Conservation (phyloP, 1,140 invertebrate species). For the Cydia splendana region DNA sequence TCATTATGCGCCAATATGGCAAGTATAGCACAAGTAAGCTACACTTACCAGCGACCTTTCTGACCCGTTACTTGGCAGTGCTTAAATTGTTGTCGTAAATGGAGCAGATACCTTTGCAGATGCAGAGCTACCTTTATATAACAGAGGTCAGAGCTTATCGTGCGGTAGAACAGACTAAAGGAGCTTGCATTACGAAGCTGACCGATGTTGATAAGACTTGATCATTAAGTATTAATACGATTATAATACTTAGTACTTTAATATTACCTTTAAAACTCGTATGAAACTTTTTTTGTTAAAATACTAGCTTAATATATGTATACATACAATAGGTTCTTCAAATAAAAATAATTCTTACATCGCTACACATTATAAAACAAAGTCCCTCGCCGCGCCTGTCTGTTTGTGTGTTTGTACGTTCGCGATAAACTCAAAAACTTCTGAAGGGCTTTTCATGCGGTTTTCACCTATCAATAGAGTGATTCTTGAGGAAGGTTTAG, state of each 20-base stretch:
- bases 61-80: slow-evolving; percentile 18
- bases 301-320: too few species aligned
- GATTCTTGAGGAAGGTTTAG: too few species aligned
- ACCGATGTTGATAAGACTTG: background rate
- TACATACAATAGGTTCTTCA: background rate
- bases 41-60: slow-evolving; percentile 1
- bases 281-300: too few species aligned
- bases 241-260: background rate
- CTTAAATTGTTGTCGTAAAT: slow-evolving; percentile 14
- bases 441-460: too few species aligned
- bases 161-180: background rate
- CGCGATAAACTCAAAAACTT: too few species aligned
- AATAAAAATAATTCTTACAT: too few species aligned
- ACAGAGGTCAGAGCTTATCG: slow-evolving; percentile 1
- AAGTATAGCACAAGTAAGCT: background rate
- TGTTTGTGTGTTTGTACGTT: too few species aligned
- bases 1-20: too few species aligned
- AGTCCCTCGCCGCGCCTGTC: too few species aligned
- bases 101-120: background rate
- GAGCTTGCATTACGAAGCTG: background rate
- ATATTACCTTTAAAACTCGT: background rate
- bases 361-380: too few species aligned
- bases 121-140: background rate
- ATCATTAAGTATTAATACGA: background rate
- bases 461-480: too few species aligned